These are phyloP conservation scores for Microcebus murinus DNA, from an alignment of 2,113 vertebrate genomes.

Conservation along the genomic window DNA sequence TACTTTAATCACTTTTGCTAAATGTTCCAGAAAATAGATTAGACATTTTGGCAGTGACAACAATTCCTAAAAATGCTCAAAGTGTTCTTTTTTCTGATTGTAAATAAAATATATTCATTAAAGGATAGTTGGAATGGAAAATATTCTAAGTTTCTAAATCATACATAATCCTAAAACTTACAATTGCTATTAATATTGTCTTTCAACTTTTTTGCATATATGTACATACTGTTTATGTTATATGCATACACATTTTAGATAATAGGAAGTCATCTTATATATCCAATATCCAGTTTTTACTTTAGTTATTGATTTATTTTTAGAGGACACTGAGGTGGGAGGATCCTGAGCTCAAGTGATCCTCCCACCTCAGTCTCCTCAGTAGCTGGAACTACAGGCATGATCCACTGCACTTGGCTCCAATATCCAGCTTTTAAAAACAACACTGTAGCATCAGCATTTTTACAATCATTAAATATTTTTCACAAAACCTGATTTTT, in stretches of 20 bases:
- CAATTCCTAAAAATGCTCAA: neutral
- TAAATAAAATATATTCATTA: constrained; percentile 3
- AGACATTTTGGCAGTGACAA: neutral
- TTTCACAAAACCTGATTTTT: neutral
- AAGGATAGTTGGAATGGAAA: neutral
- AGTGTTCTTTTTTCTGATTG: neutral
- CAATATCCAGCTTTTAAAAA: neutral
- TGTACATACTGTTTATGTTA: neutral
- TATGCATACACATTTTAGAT: neutral
- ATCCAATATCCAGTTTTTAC: neutral
- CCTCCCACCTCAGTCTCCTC: too few relatives aligned
- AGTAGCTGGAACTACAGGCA: too few relatives aligned
- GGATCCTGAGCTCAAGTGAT: too few relatives aligned
- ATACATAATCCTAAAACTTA: neutral
- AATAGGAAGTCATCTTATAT: neutral
- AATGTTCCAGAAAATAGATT: neutral
- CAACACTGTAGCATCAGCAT: neutral
- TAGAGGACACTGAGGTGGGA: too few relatives aligned
- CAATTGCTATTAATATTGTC: neutral
- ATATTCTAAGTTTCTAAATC: neutral
- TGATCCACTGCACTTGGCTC: too few relatives aligned
- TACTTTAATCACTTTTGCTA: neutral
- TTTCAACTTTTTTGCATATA: neutral
- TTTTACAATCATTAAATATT: neutral
- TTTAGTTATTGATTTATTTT: too few relatives aligned